phyloP scores from a whole-genome alignment of 2,113 vertebrate species.

The Misgurnus mizolepis region DNA sequence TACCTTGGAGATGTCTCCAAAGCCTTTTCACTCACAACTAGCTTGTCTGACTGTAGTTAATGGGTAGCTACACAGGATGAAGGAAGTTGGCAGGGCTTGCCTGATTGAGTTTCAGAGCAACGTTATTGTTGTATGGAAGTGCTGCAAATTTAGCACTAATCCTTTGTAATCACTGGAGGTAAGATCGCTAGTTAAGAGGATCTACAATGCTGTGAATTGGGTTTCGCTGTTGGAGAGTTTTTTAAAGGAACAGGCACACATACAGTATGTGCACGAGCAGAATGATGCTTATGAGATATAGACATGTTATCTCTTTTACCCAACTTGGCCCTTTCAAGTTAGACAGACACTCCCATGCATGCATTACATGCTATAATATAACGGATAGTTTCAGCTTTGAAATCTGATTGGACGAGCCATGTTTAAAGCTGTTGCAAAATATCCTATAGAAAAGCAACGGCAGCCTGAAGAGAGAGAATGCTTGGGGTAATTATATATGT shows the following conservation, averaged over 20 bases:
- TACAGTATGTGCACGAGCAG: background rate
- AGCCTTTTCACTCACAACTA: constrained; percentile 37
- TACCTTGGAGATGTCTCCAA: constrained; percentile 56
- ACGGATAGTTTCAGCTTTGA: background rate
- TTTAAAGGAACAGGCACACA: constrained; percentile 11
- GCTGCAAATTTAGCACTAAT: constrained; percentile 59
- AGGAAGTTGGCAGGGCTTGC: constrained; percentile 24
- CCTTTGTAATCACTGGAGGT: constrained; percentile 53
- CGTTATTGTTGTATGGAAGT: constrained; percentile 51
- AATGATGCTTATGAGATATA: constrained; percentile 16
- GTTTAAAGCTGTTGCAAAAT: background rate
- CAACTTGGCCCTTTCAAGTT: constrained; percentile 11
- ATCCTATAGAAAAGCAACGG: background rate
- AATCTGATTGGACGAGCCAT: constrained; percentile 5
- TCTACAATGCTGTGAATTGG: constrained; percentile 40
- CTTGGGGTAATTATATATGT: constrained; percentile 1
- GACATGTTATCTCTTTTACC: constrained; percentile 15
- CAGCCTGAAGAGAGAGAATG: background rate
- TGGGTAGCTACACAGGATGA: constrained; percentile 28
- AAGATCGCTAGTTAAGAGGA: constrained; percentile 56
- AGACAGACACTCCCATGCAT: background rate
- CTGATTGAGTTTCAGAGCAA: constrained; percentile 23
- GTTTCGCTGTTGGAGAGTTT: constrained; percentile 27
- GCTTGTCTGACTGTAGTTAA: constrained; percentile 45
- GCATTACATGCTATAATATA: constrained; percentile 11